Percentiles rank a stretch among this genome's conserved stretches.
phyloP scores from a whole-genome alignment of 2,888 invertebrate species.

The Tenthredo mesomela region DNA sequence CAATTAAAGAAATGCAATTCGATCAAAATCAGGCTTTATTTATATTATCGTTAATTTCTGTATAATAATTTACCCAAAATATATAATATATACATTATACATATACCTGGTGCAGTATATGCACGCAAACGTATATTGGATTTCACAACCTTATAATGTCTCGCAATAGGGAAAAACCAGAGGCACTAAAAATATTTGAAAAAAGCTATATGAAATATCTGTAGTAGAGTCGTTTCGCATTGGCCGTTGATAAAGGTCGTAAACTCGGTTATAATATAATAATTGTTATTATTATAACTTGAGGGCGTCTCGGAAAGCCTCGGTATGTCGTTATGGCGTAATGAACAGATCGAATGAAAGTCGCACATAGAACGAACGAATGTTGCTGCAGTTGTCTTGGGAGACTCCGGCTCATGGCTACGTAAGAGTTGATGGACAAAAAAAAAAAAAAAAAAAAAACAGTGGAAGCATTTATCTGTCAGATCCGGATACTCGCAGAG shows the following conservation, averaged over 20 bases:
- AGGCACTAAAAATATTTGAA: neutral
- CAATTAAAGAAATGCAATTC: too few relatives aligned
- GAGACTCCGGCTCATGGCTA: neutral
- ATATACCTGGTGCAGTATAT: too few relatives aligned
- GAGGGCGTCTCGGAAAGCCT: conserved; percentile 11
- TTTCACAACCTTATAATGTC: neutral
- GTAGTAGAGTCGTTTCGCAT: too few relatives aligned
- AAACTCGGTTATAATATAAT: neutral
- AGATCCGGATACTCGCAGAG: conserved; percentile 41
- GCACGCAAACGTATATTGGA: too few relatives aligned
- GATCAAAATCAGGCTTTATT: too few relatives aligned
- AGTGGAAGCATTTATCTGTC: conserved; percentile 7
- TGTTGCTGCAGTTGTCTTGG: neutral
- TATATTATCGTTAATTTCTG: too few relatives aligned
- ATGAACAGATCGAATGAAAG: conserved; percentile 35
- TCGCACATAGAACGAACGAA: neutral
- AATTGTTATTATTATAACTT: neutral
- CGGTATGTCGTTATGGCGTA: conserved; percentile 34
- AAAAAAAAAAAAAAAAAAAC: neutral
- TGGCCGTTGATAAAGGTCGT: neutral
- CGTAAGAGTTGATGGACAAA: neutral
- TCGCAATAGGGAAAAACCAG: neutral
- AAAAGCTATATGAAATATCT: too few relatives aligned
- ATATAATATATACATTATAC: too few relatives aligned
- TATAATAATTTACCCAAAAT: too few relatives aligned